phyloP scores from a whole-genome alignment of 2,113 vertebrate species.

The Pachycephala philippinensis region DNA sequence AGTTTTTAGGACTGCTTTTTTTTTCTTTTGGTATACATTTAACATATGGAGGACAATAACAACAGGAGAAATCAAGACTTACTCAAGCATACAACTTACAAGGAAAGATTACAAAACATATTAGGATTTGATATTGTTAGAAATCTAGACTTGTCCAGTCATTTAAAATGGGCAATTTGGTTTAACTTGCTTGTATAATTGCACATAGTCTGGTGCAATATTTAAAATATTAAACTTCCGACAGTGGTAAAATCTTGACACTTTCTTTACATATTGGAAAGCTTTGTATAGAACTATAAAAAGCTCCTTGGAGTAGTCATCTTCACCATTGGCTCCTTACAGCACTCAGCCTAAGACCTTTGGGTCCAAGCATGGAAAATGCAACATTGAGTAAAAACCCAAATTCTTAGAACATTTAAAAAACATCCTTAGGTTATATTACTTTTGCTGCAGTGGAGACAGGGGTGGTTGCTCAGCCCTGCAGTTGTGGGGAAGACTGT shows the following conservation, averaged over 20 bases:
- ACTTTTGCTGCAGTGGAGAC: not conserved
- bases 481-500: not conserved
- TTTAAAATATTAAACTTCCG: not conserved
- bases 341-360: not conserved
- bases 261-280: not conserved
- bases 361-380: not conserved
- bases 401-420: not conserved
- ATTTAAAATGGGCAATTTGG: not conserved
- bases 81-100: not conserved
- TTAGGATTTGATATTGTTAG: not conserved
- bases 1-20: not conserved
- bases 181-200: not conserved
- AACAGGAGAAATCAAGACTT: not conserved
- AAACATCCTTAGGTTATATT: not conserved
- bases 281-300: not conserved
- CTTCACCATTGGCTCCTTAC: accelerated
- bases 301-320: not conserved
- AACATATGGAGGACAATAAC: not conserved
- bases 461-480: not conserved
- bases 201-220: not conserved
- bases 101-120: not conserved
- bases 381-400: not conserved
- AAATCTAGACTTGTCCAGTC: not conserved
- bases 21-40: not conserved
- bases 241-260: not conserved